Evolutionary conservation across 2,797 vertebrate genomes (phyloP), one percentile per base, ranked within the genome.

Genomic region (Eulemur rubriventer): DNA sequence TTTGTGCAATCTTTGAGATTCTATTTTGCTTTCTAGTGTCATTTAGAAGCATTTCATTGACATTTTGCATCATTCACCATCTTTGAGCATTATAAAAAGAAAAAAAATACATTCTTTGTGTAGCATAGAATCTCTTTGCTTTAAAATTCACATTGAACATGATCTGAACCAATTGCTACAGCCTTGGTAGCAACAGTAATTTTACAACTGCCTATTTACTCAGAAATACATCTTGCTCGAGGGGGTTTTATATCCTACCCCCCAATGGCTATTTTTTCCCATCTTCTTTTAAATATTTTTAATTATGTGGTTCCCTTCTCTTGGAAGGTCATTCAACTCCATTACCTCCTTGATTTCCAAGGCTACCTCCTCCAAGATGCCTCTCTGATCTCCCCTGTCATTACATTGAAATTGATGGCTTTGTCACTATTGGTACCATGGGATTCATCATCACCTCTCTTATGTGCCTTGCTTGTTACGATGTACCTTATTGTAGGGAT

Each of bases 11-110:
- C 65, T 78, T 94, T 55, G 79, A 63, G 89, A 90, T 75, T 92
- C 69, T 70, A 12, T 91, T 98, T 97, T 95, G 76, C 61, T 97
- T 97, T 94, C 93, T 95, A 67, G 70, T 86, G 33, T 69, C 81
- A 92, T 96, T 96, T 87, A 50, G 61, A 89, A 73, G 26, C 73
- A 91, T 94, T 87, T 96, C 94, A 79, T 82, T 94, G 94, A 41
- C 72, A 79, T 96, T 96, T 79, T 38, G 61, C 76, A 79, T 93
- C 91, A 94, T 93, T 95, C 52, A 89, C 55, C 26, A 35, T 85
- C n/a, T 75, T 79, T 0, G 41, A 85, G 48, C 76, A 82, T 95
- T 96, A 78, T 50, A 76, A 90, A 80, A 87, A 84, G 22, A 24
- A 69, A 16, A 73, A 90, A 75, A 94, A 89, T 86, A 30, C 16